Evolutionary conservation across 2,113 vertebrate species (phyloP).

Genomic region (Oriolus oriolus): DNA sequence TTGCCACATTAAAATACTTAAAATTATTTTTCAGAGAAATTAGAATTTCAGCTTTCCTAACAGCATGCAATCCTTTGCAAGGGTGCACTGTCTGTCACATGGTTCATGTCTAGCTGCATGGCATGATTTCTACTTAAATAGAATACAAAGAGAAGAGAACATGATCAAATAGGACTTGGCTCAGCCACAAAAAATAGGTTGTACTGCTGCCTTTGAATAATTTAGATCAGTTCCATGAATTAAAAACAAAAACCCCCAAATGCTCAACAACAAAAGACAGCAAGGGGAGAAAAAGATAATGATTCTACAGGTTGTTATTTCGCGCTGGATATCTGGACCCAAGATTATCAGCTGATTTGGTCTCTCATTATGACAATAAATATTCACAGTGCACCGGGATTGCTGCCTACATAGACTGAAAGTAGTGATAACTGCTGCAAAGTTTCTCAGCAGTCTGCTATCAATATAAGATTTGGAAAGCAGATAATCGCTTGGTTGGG

Average conservation of each 20-base stretch:
- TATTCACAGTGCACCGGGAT: background rate
- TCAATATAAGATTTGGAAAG: constrained; percentile 35
- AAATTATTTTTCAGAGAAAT: background rate
- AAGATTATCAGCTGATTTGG: background rate
- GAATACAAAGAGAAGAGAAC: background rate
- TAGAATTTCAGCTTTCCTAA: background rate
- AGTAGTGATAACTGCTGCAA: background rate
- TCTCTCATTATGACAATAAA: constrained; percentile 15
- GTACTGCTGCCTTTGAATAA: background rate
- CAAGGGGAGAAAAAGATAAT: background rate
- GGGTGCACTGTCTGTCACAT: background rate
- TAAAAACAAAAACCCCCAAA: background rate
- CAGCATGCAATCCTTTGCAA: background rate
- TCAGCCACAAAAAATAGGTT: background rate
- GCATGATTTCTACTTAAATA: background rate
- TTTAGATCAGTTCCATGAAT: background rate
- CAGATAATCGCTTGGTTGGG: constrained; percentile 15
- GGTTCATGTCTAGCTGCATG: background rate
- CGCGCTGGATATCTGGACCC: background rate
- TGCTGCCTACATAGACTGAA: background rate
- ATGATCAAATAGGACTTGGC: background rate
- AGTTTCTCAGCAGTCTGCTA: background rate
- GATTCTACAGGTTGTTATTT: background rate
- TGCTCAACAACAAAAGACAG: background rate
- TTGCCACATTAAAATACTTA: background rate